Evolutionary conservation across 2,888 invertebrate genomes (phyloP), one percentile per base, ranked within the genome.

Genomic region (Silvanus unidentatus): DNA sequence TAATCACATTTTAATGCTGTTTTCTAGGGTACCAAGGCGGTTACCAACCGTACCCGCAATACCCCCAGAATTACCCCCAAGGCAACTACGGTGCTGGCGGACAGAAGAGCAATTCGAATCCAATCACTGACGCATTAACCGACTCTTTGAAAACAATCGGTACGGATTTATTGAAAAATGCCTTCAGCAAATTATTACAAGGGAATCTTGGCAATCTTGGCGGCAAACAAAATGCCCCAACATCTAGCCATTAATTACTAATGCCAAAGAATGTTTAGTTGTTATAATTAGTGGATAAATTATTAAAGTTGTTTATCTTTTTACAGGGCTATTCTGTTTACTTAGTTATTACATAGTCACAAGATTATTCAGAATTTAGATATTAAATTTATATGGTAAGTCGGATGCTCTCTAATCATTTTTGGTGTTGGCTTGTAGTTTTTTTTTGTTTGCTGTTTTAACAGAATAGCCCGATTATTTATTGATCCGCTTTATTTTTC

Each of bases 261-360:
- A 14, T 29, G n/a, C 22, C 22, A 22, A 22, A 22, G 22, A 22
- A 5, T 22, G 8, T 22, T n/a, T n/a, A n/a, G n/a, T n/a, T n/a
- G n/a, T n/a, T n/a, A 10, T 10, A 9, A 28, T 10, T 10, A 28
- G 8, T 28, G 28, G 28, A 5, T 32, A 32, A 32, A 32, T 32
- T 12, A 48, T 48, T 36, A 46, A 42, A 41, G 32, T 48, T 45
- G 47, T 48, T 46, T 55, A 48, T 68, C 54, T 67, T 65, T n/a
- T 71, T 70, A 53, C 68, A 71, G 71, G 71, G 64, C 64, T 70
- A 65, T 68, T 71, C 66, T 70, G 66, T 66, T 54, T 65, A 52
- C 42, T 67, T 34, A 44, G 63, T 56, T 63, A 59, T 51, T 66
- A 54, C 54, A 50, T 51, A 13, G 16, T 43, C 16, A 45, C 50